Evolutionary conservation across 2,797 vertebrate genomes (phyloP).

Genomic region (Scomberomorus guttatus): DNA sequence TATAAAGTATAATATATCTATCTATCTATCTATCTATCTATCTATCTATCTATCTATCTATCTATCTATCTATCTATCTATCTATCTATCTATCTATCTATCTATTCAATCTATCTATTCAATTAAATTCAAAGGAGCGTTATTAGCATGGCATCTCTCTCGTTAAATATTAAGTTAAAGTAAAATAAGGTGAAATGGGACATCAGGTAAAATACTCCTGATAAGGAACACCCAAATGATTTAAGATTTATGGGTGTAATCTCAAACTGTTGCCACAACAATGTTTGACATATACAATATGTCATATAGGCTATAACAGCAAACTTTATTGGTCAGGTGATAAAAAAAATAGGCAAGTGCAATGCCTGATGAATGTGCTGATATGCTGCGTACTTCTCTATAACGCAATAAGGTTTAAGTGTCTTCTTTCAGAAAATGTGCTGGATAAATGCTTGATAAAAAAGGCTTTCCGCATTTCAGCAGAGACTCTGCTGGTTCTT

Average conservation of each 20-base stretch:
- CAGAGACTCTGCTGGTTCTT: not conserved
- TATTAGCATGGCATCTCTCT: too few relatives aligned
- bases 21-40: too few relatives aligned
- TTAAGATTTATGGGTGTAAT: not conserved
- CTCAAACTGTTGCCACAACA: not conserved
- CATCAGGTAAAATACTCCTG: not conserved
- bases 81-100: not conserved
- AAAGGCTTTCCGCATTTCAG: not conserved
- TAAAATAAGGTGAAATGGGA: not conserved
- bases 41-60: not conserved
- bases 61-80: constrained; percentile 10
- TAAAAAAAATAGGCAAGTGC: not conserved
- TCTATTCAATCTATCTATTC: not conserved
- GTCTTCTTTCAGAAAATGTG: not conserved
- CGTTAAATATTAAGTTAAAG: not conserved
- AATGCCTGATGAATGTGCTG: not conserved
- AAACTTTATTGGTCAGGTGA: not conserved
- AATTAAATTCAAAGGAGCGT: too few relatives aligned
- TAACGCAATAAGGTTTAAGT: not conserved
- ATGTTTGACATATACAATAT: not conserved
- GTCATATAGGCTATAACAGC: not conserved
- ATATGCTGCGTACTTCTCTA: not conserved
- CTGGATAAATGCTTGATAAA: not conserved
- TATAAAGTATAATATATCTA: too few relatives aligned
- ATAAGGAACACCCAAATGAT: not conserved